Conservation (phyloP, 92 coral and sea anemone genomes). For the Meandrina meandrites region DNA sequence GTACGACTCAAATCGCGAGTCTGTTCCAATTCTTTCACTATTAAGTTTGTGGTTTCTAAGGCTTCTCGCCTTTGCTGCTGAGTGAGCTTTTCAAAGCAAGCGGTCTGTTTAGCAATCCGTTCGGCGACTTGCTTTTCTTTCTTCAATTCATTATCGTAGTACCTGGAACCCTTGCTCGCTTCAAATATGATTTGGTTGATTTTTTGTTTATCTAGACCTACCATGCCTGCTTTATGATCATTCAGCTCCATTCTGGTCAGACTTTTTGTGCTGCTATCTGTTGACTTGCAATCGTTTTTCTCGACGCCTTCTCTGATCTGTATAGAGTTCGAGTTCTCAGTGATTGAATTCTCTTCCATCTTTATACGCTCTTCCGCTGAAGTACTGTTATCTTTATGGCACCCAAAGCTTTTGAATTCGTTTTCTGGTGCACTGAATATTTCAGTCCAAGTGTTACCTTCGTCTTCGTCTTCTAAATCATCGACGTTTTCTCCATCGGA, state of each 20-base stretch:
- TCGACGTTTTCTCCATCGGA: conserved; percentile 17
- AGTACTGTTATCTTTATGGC: not conserved
- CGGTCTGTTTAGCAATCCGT: conserved; percentile 67
- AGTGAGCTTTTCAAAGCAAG: conserved; percentile 56
- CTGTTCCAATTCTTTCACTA: conserved; percentile 80
- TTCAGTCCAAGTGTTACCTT: conserved; percentile 53
- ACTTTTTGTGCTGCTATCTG: conserved; percentile 20
- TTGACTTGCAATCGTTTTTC: conserved; percentile 1
- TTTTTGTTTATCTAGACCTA: conserved; percentile 86
- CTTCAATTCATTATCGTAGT: conserved; percentile 86
- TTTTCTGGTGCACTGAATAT: conserved; percentile 24
- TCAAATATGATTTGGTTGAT: conserved; percentile 93
- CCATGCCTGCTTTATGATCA: conserved; percentile 98
- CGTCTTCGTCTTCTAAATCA: conserved; percentile 54
- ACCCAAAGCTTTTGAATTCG: not conserved
- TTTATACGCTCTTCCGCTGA: not conserved
- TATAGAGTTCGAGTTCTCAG: not conserved
- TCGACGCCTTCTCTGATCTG: not conserved
- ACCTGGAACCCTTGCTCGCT: conserved; percentile 96
- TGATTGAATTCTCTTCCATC: not conserved
- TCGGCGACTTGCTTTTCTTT: conserved; percentile 90
- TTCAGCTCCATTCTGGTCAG: conserved; percentile 93
- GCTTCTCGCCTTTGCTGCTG: conserved; percentile 77
- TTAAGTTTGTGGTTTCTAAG: conserved; percentile 57
- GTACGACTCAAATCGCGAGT: conserved; percentile 89